phyloP scores from a whole-genome alignment of 2,113 vertebrate species.

The Phocoena phocoena region DNA sequence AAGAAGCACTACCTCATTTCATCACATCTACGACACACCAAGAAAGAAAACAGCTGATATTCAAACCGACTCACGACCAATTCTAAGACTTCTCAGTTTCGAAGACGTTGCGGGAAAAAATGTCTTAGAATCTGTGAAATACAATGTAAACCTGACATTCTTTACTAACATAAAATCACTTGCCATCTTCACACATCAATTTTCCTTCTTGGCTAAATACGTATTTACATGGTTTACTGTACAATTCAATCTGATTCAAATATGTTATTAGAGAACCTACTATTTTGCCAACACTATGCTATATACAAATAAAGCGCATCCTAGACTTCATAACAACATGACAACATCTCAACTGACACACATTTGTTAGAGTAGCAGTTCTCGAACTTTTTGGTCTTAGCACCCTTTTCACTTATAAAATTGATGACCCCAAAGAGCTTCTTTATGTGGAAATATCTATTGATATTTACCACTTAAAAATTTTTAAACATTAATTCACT shows the following conservation, averaged over 20 bases:
- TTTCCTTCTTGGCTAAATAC: constrained; percentile 40
- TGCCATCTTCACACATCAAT: constrained; percentile 44
- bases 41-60: constrained; percentile 30
- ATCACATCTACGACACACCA: not conserved
- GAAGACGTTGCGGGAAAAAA: constrained; percentile 27
- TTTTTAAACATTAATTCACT: not conserved
- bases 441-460: not conserved
- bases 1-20: not conserved
- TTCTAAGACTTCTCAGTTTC: constrained; percentile 52
- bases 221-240: not conserved
- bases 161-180: constrained; percentile 51
- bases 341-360: not conserved
- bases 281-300: constrained; percentile 19
- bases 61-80: constrained; percentile 29
- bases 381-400: not conserved
- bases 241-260: constrained; percentile 25
- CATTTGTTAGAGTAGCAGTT: not conserved
- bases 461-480: not conserved
- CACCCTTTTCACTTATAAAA: not conserved
- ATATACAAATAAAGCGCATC: constrained; percentile 13
- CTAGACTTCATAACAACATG: not conserved
- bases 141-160: constrained; percentile 29
- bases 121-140: constrained; percentile 42
- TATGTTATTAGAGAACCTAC: constrained; percentile 40
- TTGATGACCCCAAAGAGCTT: not conserved